Conservation (phyloP, 2,113 vertebrate species). For the Lepus timidus region DNA sequence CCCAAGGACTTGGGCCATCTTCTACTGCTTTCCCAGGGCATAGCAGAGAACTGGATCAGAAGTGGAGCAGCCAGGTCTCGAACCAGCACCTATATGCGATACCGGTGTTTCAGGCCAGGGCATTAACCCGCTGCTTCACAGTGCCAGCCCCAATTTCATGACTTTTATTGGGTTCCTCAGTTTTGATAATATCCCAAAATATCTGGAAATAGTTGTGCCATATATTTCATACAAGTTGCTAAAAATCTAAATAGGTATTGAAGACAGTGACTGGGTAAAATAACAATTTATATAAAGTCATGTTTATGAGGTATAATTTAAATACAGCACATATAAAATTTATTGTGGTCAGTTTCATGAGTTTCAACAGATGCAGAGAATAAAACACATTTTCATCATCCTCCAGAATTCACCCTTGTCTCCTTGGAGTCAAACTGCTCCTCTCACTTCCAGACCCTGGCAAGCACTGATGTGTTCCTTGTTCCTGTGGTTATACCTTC, state of each 20-base stretch:
- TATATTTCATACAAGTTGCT: background rate
- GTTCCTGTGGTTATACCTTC: background rate
- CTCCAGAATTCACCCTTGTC: background rate
- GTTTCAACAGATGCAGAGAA: background rate
- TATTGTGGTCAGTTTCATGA: background rate
- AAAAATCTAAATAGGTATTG: background rate
- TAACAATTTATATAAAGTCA: background rate
- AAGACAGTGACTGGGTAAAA: constrained; percentile 17
- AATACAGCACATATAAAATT: background rate
- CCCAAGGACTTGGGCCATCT: too few species aligned
- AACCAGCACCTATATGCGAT: too few species aligned
- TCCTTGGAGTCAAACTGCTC: background rate
- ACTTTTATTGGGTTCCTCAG: constrained; percentile 26
- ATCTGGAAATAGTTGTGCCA: background rate
- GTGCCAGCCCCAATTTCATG: background rate
- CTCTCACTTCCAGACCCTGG: background rate
- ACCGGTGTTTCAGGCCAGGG: too few species aligned
- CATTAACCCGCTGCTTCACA: too few species aligned
- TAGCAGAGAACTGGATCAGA: too few species aligned
- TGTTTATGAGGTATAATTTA: constrained; percentile 3
- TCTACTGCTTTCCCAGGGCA: too few species aligned
- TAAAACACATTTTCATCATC: background rate
- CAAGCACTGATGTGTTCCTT: background rate
- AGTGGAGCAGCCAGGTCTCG: too few species aligned
- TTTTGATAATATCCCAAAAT: background rate